Evolutionary conservation across 2,888 invertebrate species (phyloP).

Genomic region (Lissonota sp.): DNA sequence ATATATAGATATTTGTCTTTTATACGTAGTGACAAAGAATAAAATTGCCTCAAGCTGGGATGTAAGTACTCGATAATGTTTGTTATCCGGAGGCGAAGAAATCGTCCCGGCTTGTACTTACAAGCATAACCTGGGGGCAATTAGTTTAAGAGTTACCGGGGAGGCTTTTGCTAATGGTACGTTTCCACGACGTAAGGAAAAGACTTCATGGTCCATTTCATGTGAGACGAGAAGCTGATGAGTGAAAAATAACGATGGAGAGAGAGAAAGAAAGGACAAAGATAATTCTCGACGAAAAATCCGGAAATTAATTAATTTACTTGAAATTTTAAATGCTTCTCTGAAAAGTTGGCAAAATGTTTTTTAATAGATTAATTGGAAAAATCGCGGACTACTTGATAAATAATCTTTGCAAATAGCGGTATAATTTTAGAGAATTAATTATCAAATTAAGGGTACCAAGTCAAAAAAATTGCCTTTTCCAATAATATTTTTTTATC

Average conservation of each 20-base stretch:
- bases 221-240: slow-evolving; percentile 5
- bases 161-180: neutral
- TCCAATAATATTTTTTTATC: too few species aligned
- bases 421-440: too few species aligned
- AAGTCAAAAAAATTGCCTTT: too few species aligned
- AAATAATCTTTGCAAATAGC: too few species aligned
- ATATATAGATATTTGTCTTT: neutral
- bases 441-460: too few species aligned
- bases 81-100: slow-evolving; percentile 59
- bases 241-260: neutral
- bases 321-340: too few species aligned
- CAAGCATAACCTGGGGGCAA: slow-evolving; percentile 39
- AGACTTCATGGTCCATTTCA: neutral
- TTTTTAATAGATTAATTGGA: too few species aligned
- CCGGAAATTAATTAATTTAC: too few species aligned
- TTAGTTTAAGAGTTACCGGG: slow-evolving; percentile 44
- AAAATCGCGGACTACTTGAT: too few species aligned
- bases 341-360: too few species aligned
- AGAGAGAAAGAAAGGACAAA: slow-evolving; percentile 17
- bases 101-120: slow-evolving; percentile 35
- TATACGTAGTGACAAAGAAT: neutral
- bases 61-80: slow-evolving; percentile 41
- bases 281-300: too few species aligned
- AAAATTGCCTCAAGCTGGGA: neutral
- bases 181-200: neutral